Evolutionary conservation across 2,113 vertebrate species (phyloP), one percentile per base, ranked within the genome.

Genomic region (Triplophysa tibetana): DNA sequence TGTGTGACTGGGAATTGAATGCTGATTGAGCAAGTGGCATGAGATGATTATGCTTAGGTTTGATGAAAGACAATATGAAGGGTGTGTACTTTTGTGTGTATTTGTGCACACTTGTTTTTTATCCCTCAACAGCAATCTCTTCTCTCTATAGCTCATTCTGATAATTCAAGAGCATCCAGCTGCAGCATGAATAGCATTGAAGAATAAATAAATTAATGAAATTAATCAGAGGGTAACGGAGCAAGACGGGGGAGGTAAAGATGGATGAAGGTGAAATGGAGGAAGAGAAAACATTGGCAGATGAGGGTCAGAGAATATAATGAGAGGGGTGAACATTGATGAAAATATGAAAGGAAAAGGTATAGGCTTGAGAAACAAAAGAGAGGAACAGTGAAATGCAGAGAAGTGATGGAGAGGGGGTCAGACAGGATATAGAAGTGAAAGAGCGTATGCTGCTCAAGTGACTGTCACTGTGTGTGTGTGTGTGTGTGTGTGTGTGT

Each of bases 111-210:
- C 38, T 8, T 11, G 29, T 67, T 13, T 67, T 50, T 24, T 70
- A 21, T 45, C 26, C 43, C 38, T 48, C 41, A 41, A 58, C 54
- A 60, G 17, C 19, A 2, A 77, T 54, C 43, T 77, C 26, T 54
- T 54, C 74, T 82, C 23, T 72, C 4, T 54, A 70, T 62, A 64
- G 56, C 41, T 68, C 45, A 79, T 63, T 52, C 77, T 74, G 62
- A 64, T 56, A 62, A 74, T 75, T 52, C 48, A 70, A 63, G 76
- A 76, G 82, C 45, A 58, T 81, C 74, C 86, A 86, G 84, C 77
- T 87, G 86, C 72, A 61, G 52, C 48, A 65, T 83, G 75, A 85
- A 87, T 79, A 77, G 75, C 80, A 43, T 54, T 33, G 60, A 58
- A 38, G 60, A 70, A 50, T 41, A 63, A 72, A 61, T 64, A 63